Evolutionary conservation across 2,888 invertebrate genomes (phyloP).

Genomic region (Conistra vaccinii): DNA sequence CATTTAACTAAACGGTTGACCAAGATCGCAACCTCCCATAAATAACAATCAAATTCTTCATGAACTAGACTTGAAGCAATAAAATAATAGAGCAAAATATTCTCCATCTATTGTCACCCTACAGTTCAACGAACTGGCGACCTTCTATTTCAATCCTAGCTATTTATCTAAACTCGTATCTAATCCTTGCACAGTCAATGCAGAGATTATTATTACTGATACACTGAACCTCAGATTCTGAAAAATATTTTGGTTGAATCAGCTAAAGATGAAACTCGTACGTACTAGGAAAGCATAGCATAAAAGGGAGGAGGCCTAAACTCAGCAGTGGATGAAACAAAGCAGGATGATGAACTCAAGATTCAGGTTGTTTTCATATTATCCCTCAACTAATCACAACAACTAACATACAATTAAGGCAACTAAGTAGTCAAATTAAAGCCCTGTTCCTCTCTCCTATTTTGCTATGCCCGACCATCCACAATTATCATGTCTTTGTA

Average conservation of each 20-base stretch:
- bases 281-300: too few species aligned
- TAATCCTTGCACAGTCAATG: neutral
- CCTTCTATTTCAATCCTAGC: constrained; percentile 40
- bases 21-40: constrained; percentile 29
- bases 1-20: neutral
- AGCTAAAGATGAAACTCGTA: too few species aligned
- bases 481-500: too few species aligned
- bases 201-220: constrained; percentile 2
- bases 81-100: constrained; percentile 27
- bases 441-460: too few species aligned
- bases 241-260: neutral
- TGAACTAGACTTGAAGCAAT: constrained; percentile 25
- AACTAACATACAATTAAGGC: neutral
- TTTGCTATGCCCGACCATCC: too few species aligned
- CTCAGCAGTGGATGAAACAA: too few species aligned
- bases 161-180: constrained; percentile 13
- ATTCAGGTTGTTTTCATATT: neutral
- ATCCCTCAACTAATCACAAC: neutral
- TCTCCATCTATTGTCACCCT: constrained; percentile 17
- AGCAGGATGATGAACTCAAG: too few species aligned
- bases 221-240: neutral
- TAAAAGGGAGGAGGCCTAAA: too few species aligned
- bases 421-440: too few species aligned
- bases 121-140: constrained; percentile 43
- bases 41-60: constrained; percentile 39